Base-by-base conservation (phyloP, 2,888 invertebrate species). In the Caenorhabditis sp. region DNA sequence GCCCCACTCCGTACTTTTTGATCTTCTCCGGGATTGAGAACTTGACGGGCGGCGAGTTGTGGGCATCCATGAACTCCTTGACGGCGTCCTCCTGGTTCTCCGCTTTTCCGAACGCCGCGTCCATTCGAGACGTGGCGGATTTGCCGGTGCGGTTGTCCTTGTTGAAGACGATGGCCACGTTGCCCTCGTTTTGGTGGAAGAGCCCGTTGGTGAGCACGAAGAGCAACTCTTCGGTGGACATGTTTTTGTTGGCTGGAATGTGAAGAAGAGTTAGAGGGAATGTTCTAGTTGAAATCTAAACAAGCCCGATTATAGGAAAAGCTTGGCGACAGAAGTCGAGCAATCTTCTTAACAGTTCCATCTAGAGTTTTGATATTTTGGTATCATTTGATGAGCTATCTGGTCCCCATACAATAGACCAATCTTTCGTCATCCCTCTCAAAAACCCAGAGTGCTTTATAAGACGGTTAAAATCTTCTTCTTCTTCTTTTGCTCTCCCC, bases 141-240 rank as follows among this genome's bases (percentile, higher is more conserved):
- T 70, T 69, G 2, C 77, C 77, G 3, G 69, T 70, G 1, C 12
- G 35, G 7, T 69, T n/a, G 24, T 77, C 77, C 41, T 61, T 59
- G 54, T 77, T 77, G 51, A 77, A 63, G 1, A 77, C 77, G 1
- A 77, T 77, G 5, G 77, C 77, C 54, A 69, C 77, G 35, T 77
- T 77, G 12, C 44, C 54, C 14, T 69, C 61, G 47, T 77, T 19
- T n/a, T 77, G 77, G 19, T 69, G 61, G 56, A 61, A 77, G 6
- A 77, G 54, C 7, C 77, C 77, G 56, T 77, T 77, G 44, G 61
- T 47, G 28, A 77, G 63, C 7, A 77, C 56, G 47, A 59, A 77
- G 2, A 70, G 54, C 26, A 77, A 38, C n/a, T 77, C 77, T n/a
- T 69, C 69, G 51, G 68, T 69, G 2, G 69, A 49, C 61, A 77